Percentiles rank a stretch among this genome's conserved stretches.
phyloP scores from a whole-genome alignment of 1,140 invertebrate genomes.

The Globodera ellingtonae region DNA sequence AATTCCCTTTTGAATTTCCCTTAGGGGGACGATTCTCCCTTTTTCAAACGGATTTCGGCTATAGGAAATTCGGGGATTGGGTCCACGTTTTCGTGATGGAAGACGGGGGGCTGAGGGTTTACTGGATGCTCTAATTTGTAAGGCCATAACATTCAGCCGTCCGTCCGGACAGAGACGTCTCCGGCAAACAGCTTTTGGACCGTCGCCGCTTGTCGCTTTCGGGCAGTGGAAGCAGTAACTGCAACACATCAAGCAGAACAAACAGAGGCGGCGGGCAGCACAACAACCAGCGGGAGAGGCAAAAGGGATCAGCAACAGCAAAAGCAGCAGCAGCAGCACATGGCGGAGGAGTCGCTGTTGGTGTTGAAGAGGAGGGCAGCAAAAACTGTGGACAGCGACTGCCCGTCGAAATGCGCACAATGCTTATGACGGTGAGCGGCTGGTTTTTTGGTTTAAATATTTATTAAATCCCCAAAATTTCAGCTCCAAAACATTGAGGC shows the following conservation, averaged over 20 bases:
- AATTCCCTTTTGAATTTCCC: conserved; percentile 28
- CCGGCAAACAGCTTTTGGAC: conserved; percentile 39
- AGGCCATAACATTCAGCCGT: conserved; percentile 38
- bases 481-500: conserved; percentile 58
- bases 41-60: too few species aligned
- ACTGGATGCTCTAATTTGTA: neutral
- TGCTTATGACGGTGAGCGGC: conserved; percentile 51
- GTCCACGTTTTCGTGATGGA: too few species aligned
- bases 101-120: neutral
- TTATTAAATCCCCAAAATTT: neutral
- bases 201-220: conserved; percentile 11
- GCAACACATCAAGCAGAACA: neutral
- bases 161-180: conserved; percentile 58
- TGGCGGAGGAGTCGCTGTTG: neutral
- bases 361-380: too few species aligned
- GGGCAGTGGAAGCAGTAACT: conserved; percentile 15
- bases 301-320: neutral
- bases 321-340: neutral
- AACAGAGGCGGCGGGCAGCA: neutral
- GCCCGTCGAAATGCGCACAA: conserved; percentile 63
- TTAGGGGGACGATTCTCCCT: neutral
- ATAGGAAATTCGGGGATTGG: too few species aligned
- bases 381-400: conserved; percentile 48
- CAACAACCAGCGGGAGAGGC: neutral
- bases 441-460: too few species aligned